Base-by-base conservation (phyloP, 2,888 invertebrate genomes). In the Andrena minutula region DNA sequence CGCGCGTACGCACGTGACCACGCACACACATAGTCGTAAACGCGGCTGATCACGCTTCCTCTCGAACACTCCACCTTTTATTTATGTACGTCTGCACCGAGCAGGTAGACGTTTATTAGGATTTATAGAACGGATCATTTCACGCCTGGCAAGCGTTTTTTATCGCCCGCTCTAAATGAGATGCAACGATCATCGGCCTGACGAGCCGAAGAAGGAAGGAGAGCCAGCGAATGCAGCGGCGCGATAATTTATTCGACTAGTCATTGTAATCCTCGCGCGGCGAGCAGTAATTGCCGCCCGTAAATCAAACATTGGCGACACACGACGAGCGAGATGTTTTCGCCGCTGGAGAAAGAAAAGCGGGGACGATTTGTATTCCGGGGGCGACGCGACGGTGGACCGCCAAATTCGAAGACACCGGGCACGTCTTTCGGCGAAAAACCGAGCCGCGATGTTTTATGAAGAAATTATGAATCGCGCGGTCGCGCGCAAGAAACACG, bases 41-140 rank as follows among this genome's bases (percentile, higher is more conserved):
- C 74, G 41, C 84, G 75, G 65, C 58, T 63, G 88, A 87, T 88
- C 88, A 30, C 83, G 85, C 72, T 76, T 41, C 28, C 65, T 53
- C 83, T 87, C 84, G 82, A 79, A 82, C 82, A 64, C 76, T 80
- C 87, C 60, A 56, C 74, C 69, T 79, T 86, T 87, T 83, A 86
- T 89, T 90, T 90, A 91, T 89, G 88, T 88, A 87, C 89, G 90
- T 88, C 88, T 86, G 88, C 83, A 78, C 86, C 84, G 82, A 83
- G 87, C 92, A 91, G 92, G 91, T 92, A 89, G 91, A 91, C 92
- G 90, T 93, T 92, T 91, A 93, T 93, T 93, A 91, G 90, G 90
- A 93, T 93, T 93, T 93, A 93, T 93, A 89, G 91, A 90, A 85
- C 90, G 90, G 89, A 92, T 92, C 91, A 90, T 90, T 92, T 90